Percentiles rank a stretch among this genome's conserved stretches.
Conservation (phyloP, 2,888 invertebrate species). For the Agrilus mali region DNA sequence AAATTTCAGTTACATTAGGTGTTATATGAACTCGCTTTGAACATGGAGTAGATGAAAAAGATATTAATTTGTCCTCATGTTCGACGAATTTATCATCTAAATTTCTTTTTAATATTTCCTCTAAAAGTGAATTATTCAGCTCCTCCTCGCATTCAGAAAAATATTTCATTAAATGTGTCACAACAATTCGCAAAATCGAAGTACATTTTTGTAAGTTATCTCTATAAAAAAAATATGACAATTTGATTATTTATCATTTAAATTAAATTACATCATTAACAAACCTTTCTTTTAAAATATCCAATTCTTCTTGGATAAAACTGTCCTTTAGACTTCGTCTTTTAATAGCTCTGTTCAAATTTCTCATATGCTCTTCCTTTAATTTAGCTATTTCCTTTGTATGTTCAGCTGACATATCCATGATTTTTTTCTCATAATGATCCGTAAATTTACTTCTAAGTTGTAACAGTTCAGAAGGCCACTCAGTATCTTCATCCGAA, state of each 20-base stretch:
- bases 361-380: slow-evolving; percentile 25
- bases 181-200: slow-evolving; percentile 48
- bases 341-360: slow-evolving; percentile 25
- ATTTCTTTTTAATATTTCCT: slow-evolving; percentile 41
- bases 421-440: slow-evolving; percentile 48
- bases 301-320: slow-evolving; percentile 42
- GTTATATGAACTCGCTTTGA: slow-evolving; percentile 55
- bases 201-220: slow-evolving; percentile 56
- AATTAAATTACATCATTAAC: slow-evolving; percentile 3
- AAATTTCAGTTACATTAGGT: slow-evolving; percentile 49
- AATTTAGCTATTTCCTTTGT: slow-evolving; percentile 46
- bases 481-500: slow-evolving; percentile 58
- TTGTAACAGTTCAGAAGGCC: slow-evolving; percentile 63
- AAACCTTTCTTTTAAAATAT: slow-evolving; percentile 50
- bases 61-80: slow-evolving; percentile 18
- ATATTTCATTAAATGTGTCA: slow-evolving; percentile 59
- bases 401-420: slow-evolving; percentile 42
- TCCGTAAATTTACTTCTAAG: slow-evolving; percentile 60
- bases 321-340: slow-evolving; percentile 26
- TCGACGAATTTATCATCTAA: slow-evolving; percentile 21
- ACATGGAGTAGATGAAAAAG: slow-evolving; percentile 14
- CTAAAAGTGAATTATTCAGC: slow-evolving; percentile 60
- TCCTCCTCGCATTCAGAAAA: slow-evolving; percentile 67
- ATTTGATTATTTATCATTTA: not conserved
- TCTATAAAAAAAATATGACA: slow-evolving; percentile 29